These are phyloP conservation scores for Lithophane semibrunnea DNA, from an alignment of 2,888 invertebrate genomes.

Conservation along the genomic window DNA sequence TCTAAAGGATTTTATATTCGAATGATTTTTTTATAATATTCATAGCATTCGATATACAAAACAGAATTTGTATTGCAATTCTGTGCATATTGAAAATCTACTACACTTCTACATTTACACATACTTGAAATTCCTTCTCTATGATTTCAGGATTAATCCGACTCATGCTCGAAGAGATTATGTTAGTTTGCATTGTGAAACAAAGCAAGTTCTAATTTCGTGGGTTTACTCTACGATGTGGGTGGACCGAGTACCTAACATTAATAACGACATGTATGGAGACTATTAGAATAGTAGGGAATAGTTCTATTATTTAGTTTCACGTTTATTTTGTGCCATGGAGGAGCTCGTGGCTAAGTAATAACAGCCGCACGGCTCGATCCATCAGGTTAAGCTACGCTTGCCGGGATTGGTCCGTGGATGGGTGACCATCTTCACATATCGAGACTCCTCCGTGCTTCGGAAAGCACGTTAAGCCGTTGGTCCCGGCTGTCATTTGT, in stretches of 20 bases:
- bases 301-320: not conserved
- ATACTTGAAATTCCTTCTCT: not conserved
- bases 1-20: too few relatives aligned
- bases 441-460: too few relatives aligned
- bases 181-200: constrained; percentile 38
- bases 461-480: too few relatives aligned
- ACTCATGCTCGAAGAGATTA: constrained; percentile 24
- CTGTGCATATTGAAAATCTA: not conserved
- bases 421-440: too few relatives aligned
- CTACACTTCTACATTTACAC: not conserved
- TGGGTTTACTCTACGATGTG: constrained; percentile 16
- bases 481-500: too few relatives aligned
- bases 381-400: too few relatives aligned
- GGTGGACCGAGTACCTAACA: constrained; percentile 1
- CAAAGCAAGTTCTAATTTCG: constrained; percentile 30
- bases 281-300: not conserved
- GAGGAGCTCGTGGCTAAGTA: too few relatives aligned
- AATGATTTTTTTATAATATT: too few relatives aligned
- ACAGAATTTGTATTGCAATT: not conserved
- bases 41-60: too few relatives aligned
- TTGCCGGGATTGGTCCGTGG: too few relatives aligned
- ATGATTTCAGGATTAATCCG: constrained; percentile 29
- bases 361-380: too few relatives aligned
- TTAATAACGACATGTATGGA: not conserved
- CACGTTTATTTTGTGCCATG: not conserved